These are phyloP conservation scores for Drosophila nasuta DNA, from an alignment of 1,140 invertebrate genomes.

Conservation along the genomic window DNA sequence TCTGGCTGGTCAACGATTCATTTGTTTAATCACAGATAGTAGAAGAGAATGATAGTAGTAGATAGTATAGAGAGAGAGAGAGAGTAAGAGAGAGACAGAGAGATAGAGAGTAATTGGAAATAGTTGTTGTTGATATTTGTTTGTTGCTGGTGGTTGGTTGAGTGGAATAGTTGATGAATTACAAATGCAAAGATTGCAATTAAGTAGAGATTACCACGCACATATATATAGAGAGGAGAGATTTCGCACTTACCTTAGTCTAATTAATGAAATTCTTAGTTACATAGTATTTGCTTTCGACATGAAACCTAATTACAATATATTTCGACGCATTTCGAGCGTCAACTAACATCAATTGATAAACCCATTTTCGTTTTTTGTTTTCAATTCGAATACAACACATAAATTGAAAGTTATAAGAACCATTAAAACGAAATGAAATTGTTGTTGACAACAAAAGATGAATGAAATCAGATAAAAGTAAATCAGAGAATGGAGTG, in stretches of 20 bases:
- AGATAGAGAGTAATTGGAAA: constrained; percentile 46
- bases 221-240: constrained; percentile 46
- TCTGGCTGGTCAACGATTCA: constrained; percentile 6
- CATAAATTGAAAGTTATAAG: constrained; percentile 26
- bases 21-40: constrained; percentile 6
- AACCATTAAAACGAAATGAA: constrained; percentile 22
- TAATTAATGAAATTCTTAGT: constrained; percentile 42
- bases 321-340: constrained; percentile 20
- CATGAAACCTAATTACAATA: constrained; percentile 56
- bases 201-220: constrained; percentile 66
- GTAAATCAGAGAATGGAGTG: constrained; percentile 45
- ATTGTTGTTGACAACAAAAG: constrained; percentile 22
- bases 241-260: constrained; percentile 71
- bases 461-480: constrained; percentile 33
- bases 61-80: constrained; percentile 12
- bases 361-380: constrained; percentile 49
- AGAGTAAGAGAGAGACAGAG: constrained; percentile 7
- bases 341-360: constrained; percentile 56
- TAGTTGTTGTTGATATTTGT: constrained; percentile 33
- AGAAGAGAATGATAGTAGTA: constrained; percentile 6
- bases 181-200: constrained; percentile 64
- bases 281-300: constrained; percentile 3
- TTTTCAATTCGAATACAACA: constrained; percentile 40
- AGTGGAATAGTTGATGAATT: constrained; percentile 52
- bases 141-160: constrained; percentile 24